A percentile compares a stretch with the other conserved stretches of the same genome.
Conservation (phyloP, 2,113 vertebrate species). For the Serinus canaria region DNA sequence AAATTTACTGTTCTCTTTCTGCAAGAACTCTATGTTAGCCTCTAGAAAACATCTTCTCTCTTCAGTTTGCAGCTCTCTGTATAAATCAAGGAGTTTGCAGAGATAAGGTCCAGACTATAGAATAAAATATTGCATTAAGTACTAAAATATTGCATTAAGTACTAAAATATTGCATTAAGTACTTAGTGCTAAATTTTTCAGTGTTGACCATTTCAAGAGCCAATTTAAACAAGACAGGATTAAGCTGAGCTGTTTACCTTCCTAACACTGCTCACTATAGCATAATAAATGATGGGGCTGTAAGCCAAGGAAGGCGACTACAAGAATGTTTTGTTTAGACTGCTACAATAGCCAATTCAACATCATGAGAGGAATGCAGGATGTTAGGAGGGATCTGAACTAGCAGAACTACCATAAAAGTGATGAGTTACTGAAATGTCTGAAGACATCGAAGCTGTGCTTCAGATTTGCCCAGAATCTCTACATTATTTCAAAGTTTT, state of each 20-base stretch:
- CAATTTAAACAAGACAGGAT: constrained; percentile 40
- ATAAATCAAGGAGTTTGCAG: not conserved
- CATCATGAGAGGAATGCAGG: constrained; percentile 1
- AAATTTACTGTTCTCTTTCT: not conserved
- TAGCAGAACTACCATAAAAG: not conserved
- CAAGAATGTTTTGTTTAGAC: constrained; percentile 64
- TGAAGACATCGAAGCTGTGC: not conserved
- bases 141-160: not conserved
- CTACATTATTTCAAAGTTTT: not conserved
- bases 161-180: not conserved
- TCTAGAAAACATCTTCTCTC: not conserved
- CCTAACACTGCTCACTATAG: not conserved
- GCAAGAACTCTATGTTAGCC: not conserved
- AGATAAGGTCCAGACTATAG: not conserved
- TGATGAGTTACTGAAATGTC: not conserved
- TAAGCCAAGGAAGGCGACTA: constrained; percentile 36
- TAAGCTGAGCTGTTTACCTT: constrained; percentile 42
- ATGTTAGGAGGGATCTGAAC: not conserved
- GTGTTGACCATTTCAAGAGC: not conserved
- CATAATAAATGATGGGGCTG: constrained; percentile 14
- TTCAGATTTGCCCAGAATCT: not conserved
- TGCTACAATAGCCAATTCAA: constrained; percentile 41
- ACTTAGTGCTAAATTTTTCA: not conserved
- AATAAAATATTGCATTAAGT: not conserved
- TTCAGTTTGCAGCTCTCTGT: not conserved